phyloP scores from a whole-genome alignment of 2,797 vertebrate species.

The Poeciliopsis turneri region DNA sequence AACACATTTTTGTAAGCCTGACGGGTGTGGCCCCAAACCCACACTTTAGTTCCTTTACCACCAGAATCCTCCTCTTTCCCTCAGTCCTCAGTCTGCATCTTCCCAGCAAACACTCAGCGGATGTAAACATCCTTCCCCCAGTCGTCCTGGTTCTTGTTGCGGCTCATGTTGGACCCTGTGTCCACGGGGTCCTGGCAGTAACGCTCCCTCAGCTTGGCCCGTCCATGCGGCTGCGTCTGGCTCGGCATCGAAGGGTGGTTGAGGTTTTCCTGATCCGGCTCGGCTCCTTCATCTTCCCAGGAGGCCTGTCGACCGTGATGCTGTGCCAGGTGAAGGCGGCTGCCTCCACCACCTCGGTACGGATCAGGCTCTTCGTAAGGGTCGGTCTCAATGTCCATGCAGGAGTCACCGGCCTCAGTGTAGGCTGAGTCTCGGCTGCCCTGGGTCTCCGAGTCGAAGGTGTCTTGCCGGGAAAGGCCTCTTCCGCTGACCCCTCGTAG shows the following conservation, averaged over 20 bases:
- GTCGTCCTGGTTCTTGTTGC: conserved; percentile 86
- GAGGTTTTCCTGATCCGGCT: conserved; percentile 88
- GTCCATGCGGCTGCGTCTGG: conserved; percentile 79
- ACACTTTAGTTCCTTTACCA: conserved; percentile 40
- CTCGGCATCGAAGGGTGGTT: conserved; percentile 80
- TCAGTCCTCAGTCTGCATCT: conserved; percentile 42
- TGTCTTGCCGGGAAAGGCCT: conserved; percentile 91
- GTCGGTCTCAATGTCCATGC: conserved; percentile 95
- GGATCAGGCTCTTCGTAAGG: conserved; percentile 90
- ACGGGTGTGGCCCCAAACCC: conserved; percentile 62
- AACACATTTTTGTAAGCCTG: conserved; percentile 77
- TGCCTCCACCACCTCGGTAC: conserved; percentile 79
- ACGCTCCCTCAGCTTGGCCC: conserved; percentile 86
- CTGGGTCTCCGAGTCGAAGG: conserved; percentile 91
- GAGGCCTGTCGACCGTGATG: conserved; percentile 84
- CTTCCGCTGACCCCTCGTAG: conserved; percentile 77
- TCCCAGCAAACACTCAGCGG: conserved; percentile 69
- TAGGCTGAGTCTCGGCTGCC: conserved; percentile 94
- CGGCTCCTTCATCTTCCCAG: conserved; percentile 87
- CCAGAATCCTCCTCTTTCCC: conserved; percentile 5
- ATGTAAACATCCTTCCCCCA: conserved; percentile 87
- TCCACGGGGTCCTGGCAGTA: conserved; percentile 86
- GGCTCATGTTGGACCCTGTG: conserved; percentile 78
- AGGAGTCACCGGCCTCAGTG: conserved; percentile 91
- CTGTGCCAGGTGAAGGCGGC: conserved; percentile 75